phyloP scores from a whole-genome alignment of 2,888 invertebrate species.

The Paralinhomoeus sp. region DNA sequence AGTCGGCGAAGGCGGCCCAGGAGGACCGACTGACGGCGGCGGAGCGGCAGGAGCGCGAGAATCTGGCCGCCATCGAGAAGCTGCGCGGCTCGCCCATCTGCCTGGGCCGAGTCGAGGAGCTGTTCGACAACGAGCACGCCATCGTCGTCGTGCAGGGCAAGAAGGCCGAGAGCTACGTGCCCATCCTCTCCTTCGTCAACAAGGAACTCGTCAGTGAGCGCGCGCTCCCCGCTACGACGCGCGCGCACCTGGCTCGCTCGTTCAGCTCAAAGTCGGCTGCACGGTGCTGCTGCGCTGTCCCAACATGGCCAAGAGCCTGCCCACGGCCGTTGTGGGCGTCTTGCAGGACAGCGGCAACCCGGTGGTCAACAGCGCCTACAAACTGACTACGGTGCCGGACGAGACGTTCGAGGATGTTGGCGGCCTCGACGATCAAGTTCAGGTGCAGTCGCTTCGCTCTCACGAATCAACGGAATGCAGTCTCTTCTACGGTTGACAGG shows the following conservation, averaged over 20 bases:
- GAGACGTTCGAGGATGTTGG: not conserved
- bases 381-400: too few relatives aligned
- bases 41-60: not conserved
- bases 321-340: too few relatives aligned
- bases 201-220: too few relatives aligned
- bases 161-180: not conserved
- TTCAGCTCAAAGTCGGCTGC: too few relatives aligned
- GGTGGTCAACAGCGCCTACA: too few relatives aligned
- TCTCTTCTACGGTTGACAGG: not conserved
- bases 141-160: not conserved
- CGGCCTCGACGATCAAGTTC: not conserved
- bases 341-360: not conserved
- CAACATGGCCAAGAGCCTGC: too few relatives aligned
- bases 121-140: not conserved
- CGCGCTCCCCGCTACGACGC: too few relatives aligned
- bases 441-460: not conserved
- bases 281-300: too few relatives aligned
- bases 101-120: not conserved
- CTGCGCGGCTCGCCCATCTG: not conserved
- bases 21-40: not conserved
- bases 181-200: not conserved
- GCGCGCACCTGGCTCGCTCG: too few relatives aligned
- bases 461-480: too few relatives aligned
- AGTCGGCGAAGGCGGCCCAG: not conserved
- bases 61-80: not conserved